Conservation (phyloP, 1,140 invertebrate genomes). For the Oncopeltus fasciatus region DNA sequence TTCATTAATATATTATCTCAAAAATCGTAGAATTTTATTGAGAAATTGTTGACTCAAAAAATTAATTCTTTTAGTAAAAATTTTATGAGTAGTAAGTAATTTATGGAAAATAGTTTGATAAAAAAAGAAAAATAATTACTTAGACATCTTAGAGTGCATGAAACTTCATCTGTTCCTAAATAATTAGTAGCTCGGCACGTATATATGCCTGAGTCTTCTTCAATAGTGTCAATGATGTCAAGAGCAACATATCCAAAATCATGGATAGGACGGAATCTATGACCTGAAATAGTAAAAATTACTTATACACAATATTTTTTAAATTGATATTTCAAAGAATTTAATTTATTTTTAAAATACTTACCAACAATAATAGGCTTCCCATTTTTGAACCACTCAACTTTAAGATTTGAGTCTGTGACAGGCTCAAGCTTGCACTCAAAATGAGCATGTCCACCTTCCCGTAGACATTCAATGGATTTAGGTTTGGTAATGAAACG, state of each 20-base stretch:
- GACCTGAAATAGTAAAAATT: constrained; percentile 37
- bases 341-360: constrained; percentile 17
- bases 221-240: constrained; percentile 78
- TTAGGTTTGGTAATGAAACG: constrained; percentile 75
- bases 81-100: neutral
- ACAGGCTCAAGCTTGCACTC: constrained; percentile 95
- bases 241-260: constrained; percentile 91
- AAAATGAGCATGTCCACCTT: constrained; percentile 90
- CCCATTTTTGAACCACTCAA: constrained; percentile 89
- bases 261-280: constrained; percentile 84
- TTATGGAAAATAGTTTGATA: neutral
- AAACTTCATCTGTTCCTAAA: constrained; percentile 72
- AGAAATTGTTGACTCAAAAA: neutral
- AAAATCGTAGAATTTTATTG: constrained; percentile 6
- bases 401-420: constrained; percentile 82
- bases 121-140: constrained; percentile 31
- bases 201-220: constrained; percentile 86
- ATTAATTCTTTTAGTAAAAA: neutral
- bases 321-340: neutral
- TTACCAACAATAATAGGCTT: constrained; percentile 66
- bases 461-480: constrained; percentile 57
- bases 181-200: constrained; percentile 83
- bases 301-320: neutral
- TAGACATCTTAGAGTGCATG: constrained; percentile 51
- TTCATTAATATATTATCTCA: no score